A percentile compares a stretch with the other conserved stretches of the same genome.
These are phyloP conservation scores for Proteles cristata DNA, from an alignment of 2,113 vertebrate species.

Conservation along the genomic window DNA sequence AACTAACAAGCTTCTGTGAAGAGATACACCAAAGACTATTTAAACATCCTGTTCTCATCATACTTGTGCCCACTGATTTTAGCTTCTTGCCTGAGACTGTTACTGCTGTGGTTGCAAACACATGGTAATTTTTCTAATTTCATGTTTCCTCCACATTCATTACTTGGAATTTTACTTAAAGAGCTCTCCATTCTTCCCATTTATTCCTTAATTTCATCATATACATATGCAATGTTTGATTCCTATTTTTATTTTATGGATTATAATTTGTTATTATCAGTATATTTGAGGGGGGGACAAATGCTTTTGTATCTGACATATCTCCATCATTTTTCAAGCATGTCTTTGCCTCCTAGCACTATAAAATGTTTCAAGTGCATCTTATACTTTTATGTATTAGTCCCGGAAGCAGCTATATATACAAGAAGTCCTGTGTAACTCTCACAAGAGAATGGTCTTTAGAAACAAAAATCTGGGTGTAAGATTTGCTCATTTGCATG, in stretches of 20 bases:
- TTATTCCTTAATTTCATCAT: neutral
- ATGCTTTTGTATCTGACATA: neutral
- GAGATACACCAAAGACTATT: neutral
- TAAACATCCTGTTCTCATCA: neutral
- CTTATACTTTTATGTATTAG: neutral
- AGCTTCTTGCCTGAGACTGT: neutral
- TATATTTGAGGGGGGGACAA: neutral
- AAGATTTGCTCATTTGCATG: neutral
- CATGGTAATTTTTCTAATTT: neutral
- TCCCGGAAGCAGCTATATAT: neutral
- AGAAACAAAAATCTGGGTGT: neutral
- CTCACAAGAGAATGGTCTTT: neutral
- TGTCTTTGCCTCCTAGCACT: neutral
- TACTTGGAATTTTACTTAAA: neutral
- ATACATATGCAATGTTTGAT: neutral
- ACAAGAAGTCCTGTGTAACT: neutral
- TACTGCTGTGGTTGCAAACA: neutral
- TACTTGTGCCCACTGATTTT: neutral
- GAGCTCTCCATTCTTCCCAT: neutral
- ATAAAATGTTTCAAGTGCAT: neutral
- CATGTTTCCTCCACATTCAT: neutral
- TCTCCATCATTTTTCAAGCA: neutral
- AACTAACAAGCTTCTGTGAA: neutral
- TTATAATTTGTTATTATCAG: neutral
- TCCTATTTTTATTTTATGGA: neutral